phyloP scores from a whole-genome alignment of 2,888 invertebrate species.

The Heliothis peltigera region DNA sequence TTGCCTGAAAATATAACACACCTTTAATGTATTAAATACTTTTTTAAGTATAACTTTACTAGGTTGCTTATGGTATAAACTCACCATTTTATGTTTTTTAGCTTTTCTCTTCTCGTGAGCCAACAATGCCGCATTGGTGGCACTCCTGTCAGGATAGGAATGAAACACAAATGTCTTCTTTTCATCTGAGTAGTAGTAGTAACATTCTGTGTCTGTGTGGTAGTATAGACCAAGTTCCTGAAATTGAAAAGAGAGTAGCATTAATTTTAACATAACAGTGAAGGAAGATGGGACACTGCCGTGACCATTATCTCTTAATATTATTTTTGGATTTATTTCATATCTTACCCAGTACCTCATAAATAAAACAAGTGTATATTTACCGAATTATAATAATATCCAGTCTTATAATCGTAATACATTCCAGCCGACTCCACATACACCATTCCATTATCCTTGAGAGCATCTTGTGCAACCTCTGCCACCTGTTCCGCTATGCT shows the following conservation, averaged over 20 bases:
- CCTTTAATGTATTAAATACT: slow-evolving; percentile 11
- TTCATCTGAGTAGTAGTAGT: slow-evolving; percentile 94
- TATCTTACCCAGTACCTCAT: background rate
- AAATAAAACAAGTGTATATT: slow-evolving; percentile 67
- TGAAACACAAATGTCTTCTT: slow-evolving; percentile 94
- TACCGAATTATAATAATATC: slow-evolving; percentile 97
- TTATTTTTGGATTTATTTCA: too few species aligned
- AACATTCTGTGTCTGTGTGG: slow-evolving; percentile 95
- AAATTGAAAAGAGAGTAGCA: slow-evolving; percentile 72
- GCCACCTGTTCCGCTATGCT: slow-evolving; percentile 94
- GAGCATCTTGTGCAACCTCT: slow-evolving; percentile 93
- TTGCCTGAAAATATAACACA: slow-evolving; percentile 75
- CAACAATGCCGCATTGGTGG: slow-evolving; percentile 69
- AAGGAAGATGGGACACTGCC: background rate
- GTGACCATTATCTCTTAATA: too few species aligned
- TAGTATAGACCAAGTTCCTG: slow-evolving; percentile 97
- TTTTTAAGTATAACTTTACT: background rate
- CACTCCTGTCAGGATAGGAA: slow-evolving; percentile 92
- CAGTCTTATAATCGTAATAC: slow-evolving; percentile 96
- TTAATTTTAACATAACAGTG: background rate
- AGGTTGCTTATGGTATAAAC: slow-evolving; percentile 14
- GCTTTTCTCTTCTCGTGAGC: slow-evolving; percentile 80
- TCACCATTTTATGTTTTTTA: slow-evolving; percentile 80
- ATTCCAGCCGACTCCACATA: slow-evolving; percentile 96
- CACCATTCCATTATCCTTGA: slow-evolving; percentile 94